Percentiles rank a stretch among this genome's conserved stretches.
These are phyloP conservation scores for Cynopterus sphinx DNA, from an alignment of 2,797 vertebrate species.

Conservation along the genomic window DNA sequence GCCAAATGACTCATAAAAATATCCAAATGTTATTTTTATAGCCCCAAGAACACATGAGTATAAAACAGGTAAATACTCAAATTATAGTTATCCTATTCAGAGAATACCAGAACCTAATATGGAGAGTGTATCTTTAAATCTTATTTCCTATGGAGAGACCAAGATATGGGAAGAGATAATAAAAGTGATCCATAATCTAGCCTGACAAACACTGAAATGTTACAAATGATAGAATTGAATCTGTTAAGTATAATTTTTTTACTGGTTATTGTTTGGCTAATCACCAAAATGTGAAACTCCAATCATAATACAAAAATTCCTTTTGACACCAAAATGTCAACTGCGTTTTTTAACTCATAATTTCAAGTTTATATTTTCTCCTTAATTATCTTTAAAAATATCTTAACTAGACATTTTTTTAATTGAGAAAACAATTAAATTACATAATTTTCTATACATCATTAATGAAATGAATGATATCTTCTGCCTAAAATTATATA, in stretches of 20 bases:
- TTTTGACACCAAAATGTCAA: background rate
- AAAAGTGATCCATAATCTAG: background rate
- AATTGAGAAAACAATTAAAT: background rate
- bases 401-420: background rate
- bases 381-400: background rate
- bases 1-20: slow-evolving; percentile 32
- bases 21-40: background rate
- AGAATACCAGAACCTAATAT: background rate
- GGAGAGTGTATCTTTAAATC: background rate
- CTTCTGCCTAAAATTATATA: background rate
- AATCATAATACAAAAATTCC: background rate
- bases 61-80: background rate
- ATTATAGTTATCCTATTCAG: background rate
- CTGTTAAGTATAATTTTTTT: background rate
- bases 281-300: background rate
- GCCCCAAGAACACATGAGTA: background rate
- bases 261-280: background rate
- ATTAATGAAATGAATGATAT: background rate
- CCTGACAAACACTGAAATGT: background rate
- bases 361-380: background rate
- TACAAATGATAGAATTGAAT: background rate
- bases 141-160: background rate
- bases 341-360: background rate
- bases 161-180: background rate
- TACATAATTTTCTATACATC: background rate